Conservation (phyloP, 2,888 invertebrate genomes). For the Heliconius charithonia region DNA sequence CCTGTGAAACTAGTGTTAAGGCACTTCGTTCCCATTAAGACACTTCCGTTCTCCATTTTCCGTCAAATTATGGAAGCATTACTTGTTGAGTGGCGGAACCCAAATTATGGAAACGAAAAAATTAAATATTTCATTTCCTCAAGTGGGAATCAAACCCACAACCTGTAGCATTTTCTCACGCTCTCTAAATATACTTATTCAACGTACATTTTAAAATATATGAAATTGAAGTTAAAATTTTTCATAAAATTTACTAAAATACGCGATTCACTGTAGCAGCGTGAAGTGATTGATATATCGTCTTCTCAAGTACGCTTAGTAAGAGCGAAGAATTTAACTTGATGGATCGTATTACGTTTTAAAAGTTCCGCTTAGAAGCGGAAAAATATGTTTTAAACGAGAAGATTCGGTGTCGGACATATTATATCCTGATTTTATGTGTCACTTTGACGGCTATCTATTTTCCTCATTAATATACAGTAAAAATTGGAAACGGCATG, state of each 20-base stretch:
- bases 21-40: not conserved
- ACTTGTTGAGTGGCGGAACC: too few relatives aligned
- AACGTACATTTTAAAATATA: not conserved
- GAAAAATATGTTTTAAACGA: conserved; percentile 18
- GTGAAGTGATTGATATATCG: conserved; percentile 58
- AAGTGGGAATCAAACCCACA: too few relatives aligned
- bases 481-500: not conserved
- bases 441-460: not conserved
- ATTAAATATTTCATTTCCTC: too few relatives aligned
- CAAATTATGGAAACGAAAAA: too few relatives aligned
- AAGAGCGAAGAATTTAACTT: conserved; percentile 41
- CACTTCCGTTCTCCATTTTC: too few relatives aligned
- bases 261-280: conserved; percentile 43
- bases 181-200: too few relatives aligned
- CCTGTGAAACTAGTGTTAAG: not conserved
- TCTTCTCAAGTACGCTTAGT: conserved; percentile 38
- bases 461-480: not conserved
- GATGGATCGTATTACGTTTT: conserved; percentile 50
- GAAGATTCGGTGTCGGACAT: not conserved
- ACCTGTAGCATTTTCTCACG: not conserved
- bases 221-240: not conserved
- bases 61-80: too few relatives aligned
- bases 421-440: conserved; percentile 1
- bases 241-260: conserved; percentile 34
- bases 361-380: conserved; percentile 24